These are phyloP conservation scores for Agrypnus murinus DNA, from an alignment of 2,888 invertebrate species.

Conservation along the genomic window DNA sequence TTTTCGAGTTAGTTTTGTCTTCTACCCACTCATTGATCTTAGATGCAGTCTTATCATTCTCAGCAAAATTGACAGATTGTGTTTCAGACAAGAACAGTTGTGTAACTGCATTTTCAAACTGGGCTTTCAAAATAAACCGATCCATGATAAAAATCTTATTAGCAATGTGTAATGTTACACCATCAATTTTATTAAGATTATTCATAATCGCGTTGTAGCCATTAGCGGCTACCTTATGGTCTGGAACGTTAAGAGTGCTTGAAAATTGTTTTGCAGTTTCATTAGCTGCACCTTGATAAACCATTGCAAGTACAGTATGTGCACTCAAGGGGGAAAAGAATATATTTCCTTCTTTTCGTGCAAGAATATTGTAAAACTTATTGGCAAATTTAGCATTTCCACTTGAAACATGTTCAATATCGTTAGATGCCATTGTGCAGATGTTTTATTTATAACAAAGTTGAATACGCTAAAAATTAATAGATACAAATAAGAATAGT, in stretches of 20 bases:
- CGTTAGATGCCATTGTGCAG: slow-evolving; percentile 35
- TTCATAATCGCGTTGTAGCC: slow-evolving; percentile 58
- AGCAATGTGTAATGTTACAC: too few relatives aligned
- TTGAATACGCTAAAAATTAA: too few relatives aligned
- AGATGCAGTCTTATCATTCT: slow-evolving; percentile 72
- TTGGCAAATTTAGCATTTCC: too few relatives aligned
- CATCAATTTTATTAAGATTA: slow-evolving; percentile 66
- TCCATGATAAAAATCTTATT: too few relatives aligned
- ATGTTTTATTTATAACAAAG: too few relatives aligned
- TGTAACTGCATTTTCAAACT: slow-evolving; percentile 75
- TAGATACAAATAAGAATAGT: too few relatives aligned
- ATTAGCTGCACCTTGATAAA: slow-evolving; percentile 68
- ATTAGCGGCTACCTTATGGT: slow-evolving; percentile 57
- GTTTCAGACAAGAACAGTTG: too few relatives aligned
- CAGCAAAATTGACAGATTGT: slow-evolving; percentile 77
- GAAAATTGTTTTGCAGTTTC: slow-evolving; percentile 63
- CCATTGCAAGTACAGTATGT: slow-evolving; percentile 68
- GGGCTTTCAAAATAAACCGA: too few relatives aligned
- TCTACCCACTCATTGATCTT: too few relatives aligned
- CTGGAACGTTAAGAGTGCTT: too few relatives aligned
- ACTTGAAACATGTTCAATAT: slow-evolving; percentile 56
- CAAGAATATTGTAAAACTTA: slow-evolving; percentile 61
- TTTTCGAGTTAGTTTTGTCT: too few relatives aligned
- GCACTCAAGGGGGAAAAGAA: slow-evolving; percentile 71
- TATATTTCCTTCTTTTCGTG: slow-evolving; percentile 64